Conservation (phyloP, 1,140 invertebrate species). For the Argopecten irradians region DNA sequence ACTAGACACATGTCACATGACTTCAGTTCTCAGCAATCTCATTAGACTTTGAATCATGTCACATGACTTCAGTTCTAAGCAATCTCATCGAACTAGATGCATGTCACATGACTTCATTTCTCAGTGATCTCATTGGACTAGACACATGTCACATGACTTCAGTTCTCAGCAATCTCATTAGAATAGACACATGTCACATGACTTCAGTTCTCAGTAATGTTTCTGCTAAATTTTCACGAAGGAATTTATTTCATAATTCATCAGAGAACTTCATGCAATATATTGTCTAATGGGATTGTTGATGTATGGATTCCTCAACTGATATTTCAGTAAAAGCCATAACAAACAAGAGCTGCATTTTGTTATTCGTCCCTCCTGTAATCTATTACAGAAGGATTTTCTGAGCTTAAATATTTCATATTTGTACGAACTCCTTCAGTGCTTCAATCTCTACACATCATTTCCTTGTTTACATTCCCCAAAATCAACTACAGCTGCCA, state of each 20-base stretch:
- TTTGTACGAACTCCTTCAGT: neutral
- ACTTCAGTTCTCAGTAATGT: too few relatives aligned
- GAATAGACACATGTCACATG: neutral
- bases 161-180: too few relatives aligned
- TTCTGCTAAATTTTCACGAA: too few relatives aligned
- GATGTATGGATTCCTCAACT: neutral
- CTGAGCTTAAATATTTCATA: neutral
- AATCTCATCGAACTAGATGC: too few relatives aligned
- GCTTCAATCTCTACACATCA: neutral
- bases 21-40: too few relatives aligned
- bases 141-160: too few relatives aligned
- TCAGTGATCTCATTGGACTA: conserved; percentile 1
- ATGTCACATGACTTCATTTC: too few relatives aligned
- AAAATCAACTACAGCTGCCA: neutral
- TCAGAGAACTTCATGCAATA: neutral
- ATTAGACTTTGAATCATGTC: too few relatives aligned
- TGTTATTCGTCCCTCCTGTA: too few relatives aligned
- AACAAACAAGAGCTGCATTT: neutral
- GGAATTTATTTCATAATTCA: too few relatives aligned
- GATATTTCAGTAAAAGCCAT: neutral
- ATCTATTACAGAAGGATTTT: neutral
- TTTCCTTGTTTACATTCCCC: neutral
- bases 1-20: neutral
- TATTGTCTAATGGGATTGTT: neutral
- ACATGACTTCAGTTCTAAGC: too few relatives aligned